Evolutionary conservation across 2,113 vertebrate genomes (phyloP).

Genomic region (Equus quagga): DNA sequence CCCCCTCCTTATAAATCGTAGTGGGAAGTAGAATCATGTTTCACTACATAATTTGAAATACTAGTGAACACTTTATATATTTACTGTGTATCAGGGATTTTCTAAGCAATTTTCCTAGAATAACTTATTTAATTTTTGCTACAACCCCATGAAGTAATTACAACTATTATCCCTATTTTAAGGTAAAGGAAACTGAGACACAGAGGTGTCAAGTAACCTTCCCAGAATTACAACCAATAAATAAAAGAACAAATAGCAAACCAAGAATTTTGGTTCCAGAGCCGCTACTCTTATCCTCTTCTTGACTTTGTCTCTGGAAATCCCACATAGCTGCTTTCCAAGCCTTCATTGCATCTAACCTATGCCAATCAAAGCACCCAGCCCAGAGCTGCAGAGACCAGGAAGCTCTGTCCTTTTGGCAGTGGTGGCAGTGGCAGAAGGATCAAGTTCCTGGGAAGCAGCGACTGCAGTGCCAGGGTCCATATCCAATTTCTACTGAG

Average conservation of each 20-base stretch:
- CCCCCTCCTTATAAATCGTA: background rate
- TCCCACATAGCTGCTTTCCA: background rate
- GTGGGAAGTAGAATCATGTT: background rate
- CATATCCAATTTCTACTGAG: background rate
- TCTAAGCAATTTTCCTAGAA: background rate
- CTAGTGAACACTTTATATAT: background rate
- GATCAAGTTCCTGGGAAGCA: background rate
- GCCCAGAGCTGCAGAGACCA: background rate
- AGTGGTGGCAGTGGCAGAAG: background rate
- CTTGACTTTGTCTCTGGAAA: background rate
- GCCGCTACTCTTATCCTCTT: background rate
- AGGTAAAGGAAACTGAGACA: background rate
- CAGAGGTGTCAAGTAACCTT: background rate
- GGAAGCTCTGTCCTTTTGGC: background rate
- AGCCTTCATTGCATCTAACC: background rate
- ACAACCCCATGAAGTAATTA: background rate
- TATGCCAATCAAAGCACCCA: background rate
- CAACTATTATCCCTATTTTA: background rate
- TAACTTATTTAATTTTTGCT: background rate
- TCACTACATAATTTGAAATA: background rate
- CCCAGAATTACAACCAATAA: background rate
- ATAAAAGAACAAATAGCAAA: background rate
- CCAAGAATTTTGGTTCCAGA: constrained; percentile 6
- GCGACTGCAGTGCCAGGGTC: background rate
- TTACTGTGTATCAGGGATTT: background rate